phyloP scores from a whole-genome alignment of 2,113 vertebrate species.

The Himantopus leucocephalus region DNA sequence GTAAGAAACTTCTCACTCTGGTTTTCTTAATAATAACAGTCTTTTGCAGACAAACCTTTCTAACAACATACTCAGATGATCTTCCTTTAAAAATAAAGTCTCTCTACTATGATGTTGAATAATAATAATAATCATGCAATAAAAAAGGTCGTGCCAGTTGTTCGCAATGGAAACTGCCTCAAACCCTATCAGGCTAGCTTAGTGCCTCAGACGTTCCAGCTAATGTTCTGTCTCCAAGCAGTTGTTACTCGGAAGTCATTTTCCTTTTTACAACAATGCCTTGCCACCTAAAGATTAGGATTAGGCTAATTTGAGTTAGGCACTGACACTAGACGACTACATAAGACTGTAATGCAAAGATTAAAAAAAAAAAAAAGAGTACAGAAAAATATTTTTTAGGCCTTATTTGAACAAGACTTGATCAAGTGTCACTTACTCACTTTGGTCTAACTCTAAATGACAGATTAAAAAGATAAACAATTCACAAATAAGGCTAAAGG shows the following conservation, averaged over 20 bases:
- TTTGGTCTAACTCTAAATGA: background rate
- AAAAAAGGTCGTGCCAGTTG: background rate
- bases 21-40: background rate
- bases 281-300: background rate
- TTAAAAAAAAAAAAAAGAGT: background rate
- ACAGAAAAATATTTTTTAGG: background rate
- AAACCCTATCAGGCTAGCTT: background rate
- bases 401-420: background rate
- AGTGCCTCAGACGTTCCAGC: background rate
- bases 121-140: background rate
- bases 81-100: background rate
- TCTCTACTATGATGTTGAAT: background rate
- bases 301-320: background rate
- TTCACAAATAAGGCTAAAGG: background rate
- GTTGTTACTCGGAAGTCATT: background rate
- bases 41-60: background rate
- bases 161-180: background rate
- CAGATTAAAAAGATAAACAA: background rate
- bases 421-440: background rate
- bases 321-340: background rate
- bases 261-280: background rate
- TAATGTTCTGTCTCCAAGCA: background rate
- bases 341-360: background rate
- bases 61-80: background rate
- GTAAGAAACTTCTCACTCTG: background rate